Evolutionary conservation across 2,113 vertebrate genomes (phyloP).

Genomic region (Archilochus colubris): DNA sequence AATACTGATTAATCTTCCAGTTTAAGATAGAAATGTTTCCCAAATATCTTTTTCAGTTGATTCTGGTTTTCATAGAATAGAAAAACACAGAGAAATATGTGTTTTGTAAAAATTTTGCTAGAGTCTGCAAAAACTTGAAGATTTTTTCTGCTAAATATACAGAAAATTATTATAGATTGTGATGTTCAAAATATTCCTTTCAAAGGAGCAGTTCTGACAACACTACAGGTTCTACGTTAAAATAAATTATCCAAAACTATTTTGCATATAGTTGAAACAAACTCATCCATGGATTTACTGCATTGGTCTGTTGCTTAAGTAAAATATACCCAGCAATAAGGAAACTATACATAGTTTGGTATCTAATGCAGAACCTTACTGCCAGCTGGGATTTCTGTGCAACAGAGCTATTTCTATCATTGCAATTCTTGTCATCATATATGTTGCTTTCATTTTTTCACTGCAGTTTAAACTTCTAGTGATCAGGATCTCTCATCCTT

Average conservation of each 20-base stretch:
- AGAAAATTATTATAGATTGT: neutral
- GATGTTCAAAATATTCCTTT: neutral
- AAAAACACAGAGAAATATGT: neutral
- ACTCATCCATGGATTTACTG: neutral
- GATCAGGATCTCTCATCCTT: neutral
- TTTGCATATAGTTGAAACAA: neutral
- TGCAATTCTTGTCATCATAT: neutral
- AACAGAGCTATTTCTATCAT: neutral
- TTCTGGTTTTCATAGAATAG: neutral
- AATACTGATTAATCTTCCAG: neutral
- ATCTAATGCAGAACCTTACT: neutral
- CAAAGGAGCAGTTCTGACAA: neutral
- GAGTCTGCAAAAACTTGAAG: neutral
- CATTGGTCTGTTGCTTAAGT: neutral
- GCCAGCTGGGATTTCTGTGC: neutral
- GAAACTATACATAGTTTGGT: neutral
- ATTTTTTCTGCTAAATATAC: neutral
- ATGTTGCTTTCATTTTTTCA: neutral
- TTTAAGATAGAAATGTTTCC: neutral
- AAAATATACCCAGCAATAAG: neutral
- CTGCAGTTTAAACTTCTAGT: neutral
- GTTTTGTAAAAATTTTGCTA: neutral
- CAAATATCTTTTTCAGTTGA: neutral
- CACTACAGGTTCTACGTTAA: neutral
- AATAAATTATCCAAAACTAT: neutral